Evolutionary conservation across 2,797 vertebrate species (phyloP), one percentile per base, ranked within the genome.

Genomic region (Pangasius djambal): DNA sequence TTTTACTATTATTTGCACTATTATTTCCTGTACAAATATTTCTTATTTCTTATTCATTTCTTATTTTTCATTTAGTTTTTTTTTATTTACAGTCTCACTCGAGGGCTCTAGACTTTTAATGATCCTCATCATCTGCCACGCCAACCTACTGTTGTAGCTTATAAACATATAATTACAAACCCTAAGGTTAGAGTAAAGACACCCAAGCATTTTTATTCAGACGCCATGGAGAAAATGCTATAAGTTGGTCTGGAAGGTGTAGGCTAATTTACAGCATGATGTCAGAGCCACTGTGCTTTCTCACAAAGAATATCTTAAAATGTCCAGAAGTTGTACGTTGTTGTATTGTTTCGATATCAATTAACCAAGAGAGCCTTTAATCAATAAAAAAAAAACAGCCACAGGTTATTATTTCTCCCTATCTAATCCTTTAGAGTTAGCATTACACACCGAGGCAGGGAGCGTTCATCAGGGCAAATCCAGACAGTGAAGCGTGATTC

Each of bases 291-390:
- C 6, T 52, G 75, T 31, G 28, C 1, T 50, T n/a, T 52, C 22
- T 75, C 1, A 50, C 9, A 75, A 75, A 6, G 40, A n/a, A 78
- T 55, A 81, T 81, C 52, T 81, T 59, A 40, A 44, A 77, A 25
- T 77, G 44, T 48, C 40, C 72, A 37, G 22, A 75, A 15, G 22
- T 77, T 52, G 13, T 18, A 69, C 31, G 83, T 67, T 78, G 52
- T 63, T 79, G 40, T 61, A 77, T 87, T 74, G 70, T 50, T n/a
- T 63, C 72, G 74, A 85, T 69, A 70, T 84, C 16, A 87, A 65
- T 69, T 48, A 82, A 86, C 50, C 52, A 34, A 34, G 15, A 59
- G 7, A 57, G n/a, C 6, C 10, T 44, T 59, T 18, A 22, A 18
- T 59, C 9, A 81, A 59, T 59, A 9, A 63, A 20, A 9, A 9